Evolutionary conservation across 2,113 vertebrate species (phyloP).

Genomic region (Phaethornis superciliosus): DNA sequence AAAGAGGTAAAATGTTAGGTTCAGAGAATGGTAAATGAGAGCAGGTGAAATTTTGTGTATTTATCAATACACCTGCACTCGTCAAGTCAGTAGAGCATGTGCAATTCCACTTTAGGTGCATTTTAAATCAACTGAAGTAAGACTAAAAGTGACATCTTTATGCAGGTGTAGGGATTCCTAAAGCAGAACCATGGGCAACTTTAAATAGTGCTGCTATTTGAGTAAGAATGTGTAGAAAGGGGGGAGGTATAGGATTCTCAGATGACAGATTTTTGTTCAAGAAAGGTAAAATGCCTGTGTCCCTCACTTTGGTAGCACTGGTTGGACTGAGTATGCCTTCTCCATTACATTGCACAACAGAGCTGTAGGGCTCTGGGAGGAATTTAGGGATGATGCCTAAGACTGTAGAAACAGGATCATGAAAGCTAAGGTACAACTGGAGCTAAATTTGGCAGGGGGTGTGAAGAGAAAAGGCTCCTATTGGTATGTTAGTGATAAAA

Average conservation of each 20-base stretch:
- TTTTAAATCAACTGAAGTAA: not conserved
- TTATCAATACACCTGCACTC: not conserved
- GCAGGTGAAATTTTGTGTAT: not conserved
- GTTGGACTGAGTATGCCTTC: not conserved
- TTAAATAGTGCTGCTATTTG: not conserved
- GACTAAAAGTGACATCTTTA: not conserved
- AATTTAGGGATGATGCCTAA: too few relatives aligned
- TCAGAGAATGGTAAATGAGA: not conserved
- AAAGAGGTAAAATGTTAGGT: not conserved
- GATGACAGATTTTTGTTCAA: not conserved
- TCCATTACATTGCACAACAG: accelerated
- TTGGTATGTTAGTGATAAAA: too few relatives aligned
- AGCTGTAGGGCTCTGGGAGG: not conserved
- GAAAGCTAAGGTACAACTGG: too few relatives aligned
- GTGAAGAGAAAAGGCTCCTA: too few relatives aligned
- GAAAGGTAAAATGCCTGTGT: not conserved
- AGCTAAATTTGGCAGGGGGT: too few relatives aligned
- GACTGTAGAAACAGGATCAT: too few relatives aligned
- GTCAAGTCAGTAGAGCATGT: not conserved
- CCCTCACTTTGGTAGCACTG: not conserved
- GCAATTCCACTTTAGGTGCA: not conserved
- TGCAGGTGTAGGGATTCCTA: not conserved
- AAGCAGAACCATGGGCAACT: not conserved
- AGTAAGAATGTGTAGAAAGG: not conserved
- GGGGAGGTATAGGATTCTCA: not conserved